Evolutionary conservation across 92 coral and sea anemone genomes (phyloP).

Genomic region (Montipora capitata): DNA sequence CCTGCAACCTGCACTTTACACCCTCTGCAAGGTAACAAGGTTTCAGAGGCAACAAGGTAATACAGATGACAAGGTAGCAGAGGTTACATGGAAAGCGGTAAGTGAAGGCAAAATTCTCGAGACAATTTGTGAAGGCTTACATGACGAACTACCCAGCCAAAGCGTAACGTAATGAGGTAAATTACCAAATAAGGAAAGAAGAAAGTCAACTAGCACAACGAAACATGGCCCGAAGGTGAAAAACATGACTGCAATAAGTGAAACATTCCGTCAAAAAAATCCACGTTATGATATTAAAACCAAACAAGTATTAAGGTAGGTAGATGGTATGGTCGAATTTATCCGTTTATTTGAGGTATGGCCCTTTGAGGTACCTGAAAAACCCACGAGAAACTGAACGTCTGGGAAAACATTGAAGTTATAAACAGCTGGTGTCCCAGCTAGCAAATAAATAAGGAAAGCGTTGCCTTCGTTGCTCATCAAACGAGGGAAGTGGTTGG

Average conservation of each 20-base stretch:
- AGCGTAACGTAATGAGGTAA: constrained; percentile 17
- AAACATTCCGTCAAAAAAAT: not conserved
- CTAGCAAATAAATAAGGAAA: too few relatives aligned
- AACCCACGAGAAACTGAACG: not conserved
- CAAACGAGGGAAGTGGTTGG: too few relatives aligned
- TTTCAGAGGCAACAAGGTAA: too few relatives aligned
- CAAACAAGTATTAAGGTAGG: constrained; percentile 16
- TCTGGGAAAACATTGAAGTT: not conserved
- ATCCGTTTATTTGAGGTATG: not conserved
- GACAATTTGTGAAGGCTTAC: too few relatives aligned
- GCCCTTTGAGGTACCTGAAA: not conserved
- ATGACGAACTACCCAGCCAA: not conserved
- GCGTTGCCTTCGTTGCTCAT: too few relatives aligned
- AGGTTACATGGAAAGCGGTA: too few relatives aligned
- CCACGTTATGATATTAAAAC: not conserved
- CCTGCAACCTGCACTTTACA: too few relatives aligned
- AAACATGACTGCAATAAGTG: not conserved
- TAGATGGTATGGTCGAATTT: not conserved
- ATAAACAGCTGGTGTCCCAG: too few relatives aligned
- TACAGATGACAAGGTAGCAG: too few relatives aligned
- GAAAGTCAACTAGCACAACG: too few relatives aligned
- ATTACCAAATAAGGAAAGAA: constrained; percentile 32
- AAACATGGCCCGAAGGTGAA: not conserved
- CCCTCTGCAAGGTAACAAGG: too few relatives aligned
- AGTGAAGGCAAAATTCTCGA: too few relatives aligned